Base-by-base conservation (phyloP, 2,888 invertebrate genomes). In the Stenodema calcarata region DNA sequence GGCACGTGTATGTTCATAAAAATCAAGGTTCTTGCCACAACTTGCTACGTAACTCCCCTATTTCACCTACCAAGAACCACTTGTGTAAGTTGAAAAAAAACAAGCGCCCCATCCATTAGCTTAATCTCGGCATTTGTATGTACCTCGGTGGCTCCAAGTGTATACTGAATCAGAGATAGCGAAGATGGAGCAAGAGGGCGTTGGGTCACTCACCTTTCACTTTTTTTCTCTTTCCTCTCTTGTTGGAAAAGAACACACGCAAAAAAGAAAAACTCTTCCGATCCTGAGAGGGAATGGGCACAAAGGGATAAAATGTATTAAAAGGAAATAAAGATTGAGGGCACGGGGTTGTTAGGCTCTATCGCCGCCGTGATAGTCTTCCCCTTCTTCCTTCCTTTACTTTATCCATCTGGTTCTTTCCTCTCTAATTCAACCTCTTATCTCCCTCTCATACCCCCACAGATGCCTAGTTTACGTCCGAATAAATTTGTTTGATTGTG, bases 241-340 rank as follows among this genome's bases (percentile, higher is more conserved):
- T 73, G 27, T 35, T 1, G 16, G 12, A 30, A 35, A 41, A 35
- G 14, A n/a, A n/a, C n/a, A n/a, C n/a, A n/a, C n/a, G 35, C 35
- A 35, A 35, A 35, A 47, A 23, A 47, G 16, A 50, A 50, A 50
- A 6, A n/a, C 23, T 23, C 23, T 62, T 6, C 62, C 3, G n/a
- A 30, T 54, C 27, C 35, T 6, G 30, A 42, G 9, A 35, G 47
- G 79, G 82, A 69, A 82, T 69, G 62, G 82, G 62, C 82, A 69
- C 82, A 82, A 82, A 82, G 70, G 82, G 82, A 82, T 82, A 82
- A 82, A 82, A 82, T 82, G 82, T 82, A 82, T 82, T 82, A 82
- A 82, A 82, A 69, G 82, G 82, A 69, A 82, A 82, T 82, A 82
- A 82, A 82, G 82, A 82, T 82, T 70, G 70, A 42, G 54, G 70